Conservation (phyloP, 2,888 invertebrate species). For the Venusia cambrica region DNA sequence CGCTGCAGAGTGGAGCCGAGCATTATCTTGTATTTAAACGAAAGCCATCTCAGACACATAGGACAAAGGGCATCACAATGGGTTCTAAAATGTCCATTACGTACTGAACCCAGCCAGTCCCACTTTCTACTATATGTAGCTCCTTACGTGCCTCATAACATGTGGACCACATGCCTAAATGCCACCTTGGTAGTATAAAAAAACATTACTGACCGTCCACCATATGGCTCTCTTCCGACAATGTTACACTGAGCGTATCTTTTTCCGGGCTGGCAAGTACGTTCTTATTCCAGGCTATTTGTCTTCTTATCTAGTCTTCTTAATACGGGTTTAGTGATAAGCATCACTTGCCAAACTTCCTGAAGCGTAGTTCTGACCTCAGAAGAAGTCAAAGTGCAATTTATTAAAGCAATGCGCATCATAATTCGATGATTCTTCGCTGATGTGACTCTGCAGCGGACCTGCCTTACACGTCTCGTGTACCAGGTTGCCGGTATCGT, state of each 20-base stretch:
- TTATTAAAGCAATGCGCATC: background rate
- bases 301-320: too few species aligned
- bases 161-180: conserved; percentile 7
- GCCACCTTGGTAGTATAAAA: too few species aligned
- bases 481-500: conserved; percentile 4
- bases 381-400: conserved; percentile 1
- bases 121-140: conserved; percentile 10
- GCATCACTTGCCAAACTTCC: background rate
- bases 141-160: too few species aligned
- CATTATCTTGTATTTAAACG: conserved; percentile 16
- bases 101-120: conserved; percentile 14
- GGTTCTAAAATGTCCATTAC: conserved; percentile 12
- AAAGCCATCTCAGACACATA: conserved; percentile 11
- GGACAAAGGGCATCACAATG: conserved; percentile 12
- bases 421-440: conserved; percentile 4
- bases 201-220: conserved; percentile 6
- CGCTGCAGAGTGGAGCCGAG: conserved; percentile 6
- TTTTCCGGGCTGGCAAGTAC: conserved; percentile 2
- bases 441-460: conserved; percentile 1
- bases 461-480: conserved; percentile 4
- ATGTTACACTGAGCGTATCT: conserved; percentile 7
- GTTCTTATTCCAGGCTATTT: too few species aligned
- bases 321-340: conserved; percentile 1
- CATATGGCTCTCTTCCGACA: conserved; percentile 5
- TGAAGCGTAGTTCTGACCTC: conserved; percentile 3